These are phyloP conservation scores for Tamias sibiricus DNA, from an alignment of 2,113 vertebrate species.

Conservation along the genomic window DNA sequence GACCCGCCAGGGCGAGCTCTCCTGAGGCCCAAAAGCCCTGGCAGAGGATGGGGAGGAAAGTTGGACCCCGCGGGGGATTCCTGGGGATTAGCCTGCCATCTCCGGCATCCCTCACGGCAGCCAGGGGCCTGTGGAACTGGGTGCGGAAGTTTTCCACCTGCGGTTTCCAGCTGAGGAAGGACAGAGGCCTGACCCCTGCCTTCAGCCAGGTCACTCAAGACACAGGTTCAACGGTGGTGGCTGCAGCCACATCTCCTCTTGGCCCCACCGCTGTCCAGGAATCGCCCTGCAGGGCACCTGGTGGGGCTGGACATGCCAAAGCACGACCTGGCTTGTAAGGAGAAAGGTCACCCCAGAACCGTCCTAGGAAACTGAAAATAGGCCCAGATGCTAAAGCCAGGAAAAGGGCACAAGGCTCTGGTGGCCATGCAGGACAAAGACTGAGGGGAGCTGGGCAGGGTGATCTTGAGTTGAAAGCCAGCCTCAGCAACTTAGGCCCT, in stretches of 20 bases:
- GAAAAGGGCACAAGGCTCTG: background rate
- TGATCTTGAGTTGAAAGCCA: too few relatives aligned
- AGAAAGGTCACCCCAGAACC: background rate
- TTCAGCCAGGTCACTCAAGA: background rate
- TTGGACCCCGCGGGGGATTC: slow-evolving; percentile 37
- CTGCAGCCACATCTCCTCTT: background rate
- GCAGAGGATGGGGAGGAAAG: background rate
- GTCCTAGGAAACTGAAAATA: background rate
- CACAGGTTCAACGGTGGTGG: background rate
- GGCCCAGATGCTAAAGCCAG: background rate
- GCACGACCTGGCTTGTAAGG: background rate
- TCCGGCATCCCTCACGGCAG: background rate
- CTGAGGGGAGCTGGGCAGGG: too few relatives aligned
- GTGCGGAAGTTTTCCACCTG: slow-evolving; percentile 6
- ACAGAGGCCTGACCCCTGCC: background rate
- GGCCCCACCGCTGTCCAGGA: background rate
- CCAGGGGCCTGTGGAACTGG: background rate
- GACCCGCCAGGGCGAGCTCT: background rate
- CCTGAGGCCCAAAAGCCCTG: background rate
- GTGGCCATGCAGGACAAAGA: background rate
- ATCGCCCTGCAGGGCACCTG: background rate
- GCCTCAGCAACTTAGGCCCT: too few relatives aligned
- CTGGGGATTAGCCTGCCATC: slow-evolving; percentile 53
- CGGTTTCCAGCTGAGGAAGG: background rate
- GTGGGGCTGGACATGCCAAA: background rate